Evolutionary conservation across 2,797 vertebrate species (phyloP), one percentile per base, ranked within the genome.

Genomic region (Xiphorhynchus erythropygius): DNA sequence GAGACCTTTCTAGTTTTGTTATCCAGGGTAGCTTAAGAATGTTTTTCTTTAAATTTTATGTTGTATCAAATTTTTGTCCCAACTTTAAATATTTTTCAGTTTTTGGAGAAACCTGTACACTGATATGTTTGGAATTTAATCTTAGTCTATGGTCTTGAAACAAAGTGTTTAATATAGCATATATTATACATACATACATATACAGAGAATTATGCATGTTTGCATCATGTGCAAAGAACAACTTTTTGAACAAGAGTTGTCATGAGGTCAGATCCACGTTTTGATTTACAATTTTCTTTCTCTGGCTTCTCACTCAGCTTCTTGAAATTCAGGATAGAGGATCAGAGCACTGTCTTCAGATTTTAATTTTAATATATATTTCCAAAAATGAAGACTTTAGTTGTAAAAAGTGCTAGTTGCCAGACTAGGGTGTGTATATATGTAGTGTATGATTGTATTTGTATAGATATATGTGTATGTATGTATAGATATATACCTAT

Each of bases 401-500:
- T 71, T 8, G 2, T 71, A 67, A 60, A 47, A 84, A 4, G 11
- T 68, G 19, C 35, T 39, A n/a, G 11, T 37, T 62, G 16, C 9
- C 18, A 62, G 42, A 33, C 9, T 57, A 0, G 9, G 24, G 24
- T 19, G 13, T 30, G 4, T 46, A 3, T 56, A 0, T 55, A 18
- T 49, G 12, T 37, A 8, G 16, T 37, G 2, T 62, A 14, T 78
- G 3, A 14, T 28, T 30, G 8, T 22, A 5, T 74, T 30, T 73
- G 24, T 59, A 18, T 71, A 4, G 59, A 15, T 63, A 17, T 63
- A 5, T 46, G 4, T 41, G 2, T 69, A 6, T 53, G 5, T 19
- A 3, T 12, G 10, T 5, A 21, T 23, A 37, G 5, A 19, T 1
- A 24, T 1, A 6, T 4, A 30, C 15, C 4, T 30, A 18, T 9